Percentiles rank a stretch among this genome's conserved stretches.
Evolutionary conservation across 2,113 vertebrate genomes (phyloP).

Genomic region (Xiphophorus couchianus): DNA sequence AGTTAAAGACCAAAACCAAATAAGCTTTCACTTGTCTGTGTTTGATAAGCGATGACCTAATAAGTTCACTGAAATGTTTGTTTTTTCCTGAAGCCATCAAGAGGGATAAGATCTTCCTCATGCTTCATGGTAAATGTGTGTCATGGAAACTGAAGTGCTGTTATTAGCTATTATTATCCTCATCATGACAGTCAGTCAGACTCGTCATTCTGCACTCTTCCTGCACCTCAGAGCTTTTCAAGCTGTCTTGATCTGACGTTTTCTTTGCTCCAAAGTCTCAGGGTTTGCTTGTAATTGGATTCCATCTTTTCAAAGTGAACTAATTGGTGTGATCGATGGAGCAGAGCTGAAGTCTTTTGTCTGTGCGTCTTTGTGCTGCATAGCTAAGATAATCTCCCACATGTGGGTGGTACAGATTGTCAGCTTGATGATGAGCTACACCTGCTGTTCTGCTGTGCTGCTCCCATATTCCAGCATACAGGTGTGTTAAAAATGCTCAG

Average conservation of each 20-base stretch:
- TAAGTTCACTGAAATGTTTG: slow-evolving; percentile 2
- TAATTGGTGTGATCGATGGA: slow-evolving; percentile 16
- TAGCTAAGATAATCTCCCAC: slow-evolving; percentile 7
- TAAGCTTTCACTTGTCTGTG: background rate
- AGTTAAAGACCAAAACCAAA: slow-evolving; percentile 4
- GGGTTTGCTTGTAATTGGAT: slow-evolving; percentile 21
- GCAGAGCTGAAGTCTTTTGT: slow-evolving; percentile 25
- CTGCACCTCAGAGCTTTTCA: slow-evolving; percentile 25
- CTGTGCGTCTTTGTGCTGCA: slow-evolving; percentile 5
- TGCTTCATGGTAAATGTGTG: slow-evolving; percentile 22
- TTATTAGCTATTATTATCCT: slow-evolving; percentile 42
- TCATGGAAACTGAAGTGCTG: slow-evolving; percentile 33
- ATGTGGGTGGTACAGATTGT: slow-evolving; percentile 7
- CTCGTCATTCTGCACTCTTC: slow-evolving; percentile 16
- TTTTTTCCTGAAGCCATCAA: background rate
- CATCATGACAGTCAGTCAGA: slow-evolving; percentile 16
- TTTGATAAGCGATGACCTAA: slow-evolving; percentile 27
- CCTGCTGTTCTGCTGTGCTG: slow-evolving; percentile 6
- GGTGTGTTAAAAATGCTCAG: background rate
- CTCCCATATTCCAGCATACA: background rate
- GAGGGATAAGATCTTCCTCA: slow-evolving; percentile 16
- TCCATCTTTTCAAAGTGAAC: slow-evolving; percentile 9
- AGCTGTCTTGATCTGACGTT: slow-evolving; percentile 17
- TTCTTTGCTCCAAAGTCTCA: slow-evolving; percentile 1
- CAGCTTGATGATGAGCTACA: slow-evolving; percentile 21